A percentile compares a stretch with the other conserved stretches of the same genome.
These are phyloP conservation scores for Hypsibius dujardini DNA, from an alignment of 1,140 invertebrate genomes.

Conservation along the genomic window DNA sequence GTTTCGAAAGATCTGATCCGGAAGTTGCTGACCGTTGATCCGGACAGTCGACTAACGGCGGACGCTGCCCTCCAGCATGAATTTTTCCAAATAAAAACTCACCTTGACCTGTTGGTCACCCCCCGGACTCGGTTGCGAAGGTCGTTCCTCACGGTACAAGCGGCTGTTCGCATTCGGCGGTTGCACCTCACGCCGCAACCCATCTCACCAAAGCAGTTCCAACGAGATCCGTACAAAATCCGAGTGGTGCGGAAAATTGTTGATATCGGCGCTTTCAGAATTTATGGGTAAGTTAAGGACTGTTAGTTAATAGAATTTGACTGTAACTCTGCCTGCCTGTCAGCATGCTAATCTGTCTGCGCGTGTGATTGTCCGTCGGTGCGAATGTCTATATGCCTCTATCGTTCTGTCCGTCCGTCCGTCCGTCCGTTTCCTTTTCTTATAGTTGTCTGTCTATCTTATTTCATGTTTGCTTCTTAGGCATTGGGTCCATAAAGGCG, in stretches of 20 bases:
- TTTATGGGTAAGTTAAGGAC: constrained; percentile 50
- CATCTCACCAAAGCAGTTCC: constrained; percentile 22
- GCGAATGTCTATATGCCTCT: no score
- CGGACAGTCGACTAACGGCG: constrained; percentile 60
- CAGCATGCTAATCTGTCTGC: no score
- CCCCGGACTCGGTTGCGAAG: neutral
- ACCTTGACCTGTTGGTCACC: neutral
- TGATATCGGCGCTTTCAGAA: constrained; percentile 86
- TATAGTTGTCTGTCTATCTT: no score
- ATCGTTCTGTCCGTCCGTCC: no score
- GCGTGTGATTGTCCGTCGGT: no score
- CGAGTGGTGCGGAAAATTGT: constrained; percentile 55
- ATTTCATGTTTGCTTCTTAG: no score
- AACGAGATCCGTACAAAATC: constrained; percentile 32
- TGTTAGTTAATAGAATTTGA: no score
- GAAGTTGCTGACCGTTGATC: constrained; percentile 71
- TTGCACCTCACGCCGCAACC: neutral
- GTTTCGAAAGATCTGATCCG: constrained; percentile 47
- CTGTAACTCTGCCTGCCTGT: no score
- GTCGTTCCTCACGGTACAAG: neutral
- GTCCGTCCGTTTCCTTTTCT: no score
- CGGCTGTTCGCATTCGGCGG: neutral
- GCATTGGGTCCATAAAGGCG: constrained; percentile 98
- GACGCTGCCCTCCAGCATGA: constrained; percentile 66
- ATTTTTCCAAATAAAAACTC: constrained; percentile 55